Evolutionary conservation across 2,888 invertebrate genomes (phyloP), one percentile per base, ranked within the genome.

Genomic region (Blastobasis adustella): DNA sequence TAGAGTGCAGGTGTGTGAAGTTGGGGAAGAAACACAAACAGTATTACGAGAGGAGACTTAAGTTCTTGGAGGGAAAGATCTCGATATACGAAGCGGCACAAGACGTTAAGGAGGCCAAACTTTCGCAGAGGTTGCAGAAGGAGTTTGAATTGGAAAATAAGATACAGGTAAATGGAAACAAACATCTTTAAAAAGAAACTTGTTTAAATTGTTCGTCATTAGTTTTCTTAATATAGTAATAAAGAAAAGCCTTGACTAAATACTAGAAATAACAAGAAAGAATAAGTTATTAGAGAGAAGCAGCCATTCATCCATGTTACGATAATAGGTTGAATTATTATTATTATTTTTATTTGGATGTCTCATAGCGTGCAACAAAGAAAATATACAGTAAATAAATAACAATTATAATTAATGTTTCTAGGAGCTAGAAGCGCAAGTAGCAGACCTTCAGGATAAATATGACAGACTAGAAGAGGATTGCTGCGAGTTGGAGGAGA

Each of bases 401-500:
- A 8, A n/a, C 45, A 39, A 42, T 42, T 38, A 4, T 10, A n/a
- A n/a, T 49, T n/a, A 10, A 49, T 44, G 45, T 56, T 65, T 68
- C 44, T 67, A 88, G 86, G 87, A 90, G 60, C 82, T 93, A 53
- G 88, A 88, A 76, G 71, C 73, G 54, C 77, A 88, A 70, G 86
- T 93, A 49, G 82, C 88, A 57, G 89, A 89, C 66, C 87, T 93
- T 64, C 89, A 91, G 66, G 88, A 90, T 47, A 91, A 92, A 64
- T 92, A 93, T 74, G 89, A 90, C 53, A 82, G 86, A 61, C 78
- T 93, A 61, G 93, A 93, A 68, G 93, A 93, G 71, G 93, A 93
- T 68, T 91, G 92, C 73, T 92, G 93, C 69, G 93, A 94, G 75
- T 87, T 93, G 57, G 93, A 93, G 78, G 93, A 93, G 76, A 92